phyloP scores from a whole-genome alignment of 2,888 invertebrate species.

The Amphiduros pacificus region DNA sequence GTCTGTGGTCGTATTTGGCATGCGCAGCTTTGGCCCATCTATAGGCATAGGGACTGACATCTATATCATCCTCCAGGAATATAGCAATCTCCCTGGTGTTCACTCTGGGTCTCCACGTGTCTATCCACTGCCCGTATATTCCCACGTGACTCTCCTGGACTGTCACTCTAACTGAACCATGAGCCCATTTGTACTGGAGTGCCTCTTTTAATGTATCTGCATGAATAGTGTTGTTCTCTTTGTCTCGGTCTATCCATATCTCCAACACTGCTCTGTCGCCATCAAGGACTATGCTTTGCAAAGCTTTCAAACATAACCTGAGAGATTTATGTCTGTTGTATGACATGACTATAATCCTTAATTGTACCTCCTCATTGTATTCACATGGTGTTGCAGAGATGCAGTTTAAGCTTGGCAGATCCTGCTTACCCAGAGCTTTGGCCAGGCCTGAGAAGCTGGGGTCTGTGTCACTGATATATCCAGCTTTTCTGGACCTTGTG shows the following conservation, averaged over 20 bases:
- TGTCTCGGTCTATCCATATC: constrained; percentile 32
- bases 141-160: constrained; percentile 31
- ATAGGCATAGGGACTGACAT: constrained; percentile 40
- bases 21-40: too few species aligned
- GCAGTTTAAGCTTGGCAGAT: too few species aligned
- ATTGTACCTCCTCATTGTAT: too few species aligned
- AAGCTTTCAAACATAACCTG: constrained; percentile 18
- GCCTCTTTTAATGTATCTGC: constrained; percentile 24
- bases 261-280: constrained; percentile 28
- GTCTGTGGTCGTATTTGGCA: too few species aligned
- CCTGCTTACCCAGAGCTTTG: too few species aligned
- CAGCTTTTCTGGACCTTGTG: too few species aligned
- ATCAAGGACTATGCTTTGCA: constrained; percentile 26
- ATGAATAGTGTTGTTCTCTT: constrained; percentile 22
- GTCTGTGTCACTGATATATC: too few species aligned
- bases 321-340: constrained; percentile 26
- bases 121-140: constrained; percentile 35
- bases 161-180: constrained; percentile 27
- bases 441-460: too few species aligned
- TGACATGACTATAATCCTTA: too few species aligned
- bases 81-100: constrained; percentile 41
- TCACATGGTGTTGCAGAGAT: too few species aligned
- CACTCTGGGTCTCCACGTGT: constrained; percentile 37
- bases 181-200: constrained; percentile 25
- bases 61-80: constrained; percentile 45